Percentiles rank a stretch among this genome's conserved stretches.
phyloP scores from a whole-genome alignment of 1,140 invertebrate species.

The Drosophila triauraria region DNA sequence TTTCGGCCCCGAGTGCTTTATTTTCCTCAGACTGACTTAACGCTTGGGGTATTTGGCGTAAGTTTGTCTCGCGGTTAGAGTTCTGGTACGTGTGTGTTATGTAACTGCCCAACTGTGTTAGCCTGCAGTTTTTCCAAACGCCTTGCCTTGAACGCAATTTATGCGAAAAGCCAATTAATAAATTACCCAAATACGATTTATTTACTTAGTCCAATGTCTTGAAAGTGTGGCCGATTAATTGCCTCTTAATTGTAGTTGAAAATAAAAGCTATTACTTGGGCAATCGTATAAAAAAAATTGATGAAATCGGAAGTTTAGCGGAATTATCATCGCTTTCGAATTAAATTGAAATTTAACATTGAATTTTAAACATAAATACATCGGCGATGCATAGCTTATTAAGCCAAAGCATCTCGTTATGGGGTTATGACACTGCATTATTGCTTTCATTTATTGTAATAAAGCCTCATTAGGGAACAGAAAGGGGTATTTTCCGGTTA shows the following conservation, averaged over 20 bases:
- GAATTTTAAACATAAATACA: not conserved
- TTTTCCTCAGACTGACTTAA: constrained; percentile 44
- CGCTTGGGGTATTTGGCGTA: constrained; percentile 36
- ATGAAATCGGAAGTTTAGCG: not conserved
- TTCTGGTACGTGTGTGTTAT: constrained; percentile 60
- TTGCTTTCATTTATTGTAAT: too few species aligned
- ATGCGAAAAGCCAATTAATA: constrained; percentile 71
- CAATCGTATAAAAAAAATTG: constrained; percentile 13
- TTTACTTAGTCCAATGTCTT: constrained; percentile 25
- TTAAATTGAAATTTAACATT: not conserved
- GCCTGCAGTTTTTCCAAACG: constrained; percentile 53
- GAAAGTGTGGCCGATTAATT: constrained; percentile 40
- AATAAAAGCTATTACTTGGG: constrained; percentile 26
- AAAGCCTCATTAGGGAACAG: too few species aligned
- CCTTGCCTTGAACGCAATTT: constrained; percentile 55
- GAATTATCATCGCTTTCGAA: constrained; percentile 1
- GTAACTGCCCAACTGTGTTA: constrained; percentile 53
- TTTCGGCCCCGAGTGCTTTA: constrained; percentile 41
- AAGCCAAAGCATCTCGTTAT: not conserved
- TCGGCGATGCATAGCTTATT: not conserved
- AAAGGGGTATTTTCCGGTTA: too few species aligned
- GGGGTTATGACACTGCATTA: not conserved
- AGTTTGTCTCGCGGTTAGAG: constrained; percentile 40
- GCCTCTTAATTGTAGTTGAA: constrained; percentile 35
- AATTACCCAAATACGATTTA: constrained; percentile 65